These are phyloP conservation scores for Sebastes vulpes DNA, from an alignment of 2,797 vertebrate species.

Conservation along the genomic window DNA sequence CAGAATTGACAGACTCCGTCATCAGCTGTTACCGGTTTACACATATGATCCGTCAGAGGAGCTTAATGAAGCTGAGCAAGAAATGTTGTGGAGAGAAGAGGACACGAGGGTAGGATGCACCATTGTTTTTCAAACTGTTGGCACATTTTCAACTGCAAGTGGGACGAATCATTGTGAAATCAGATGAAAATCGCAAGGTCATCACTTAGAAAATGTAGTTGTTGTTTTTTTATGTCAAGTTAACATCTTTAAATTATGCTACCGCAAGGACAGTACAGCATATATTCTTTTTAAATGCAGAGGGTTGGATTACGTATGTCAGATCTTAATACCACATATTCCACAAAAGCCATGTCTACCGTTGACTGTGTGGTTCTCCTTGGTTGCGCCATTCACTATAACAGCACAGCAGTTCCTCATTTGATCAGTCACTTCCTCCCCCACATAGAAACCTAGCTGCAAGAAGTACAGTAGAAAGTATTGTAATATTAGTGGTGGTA, in stretches of 20 bases:
- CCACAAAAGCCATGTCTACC: neutral
- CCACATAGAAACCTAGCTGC: neutral
- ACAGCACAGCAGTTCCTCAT: constrained; percentile 30
- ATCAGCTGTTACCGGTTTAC: constrained; percentile 95
- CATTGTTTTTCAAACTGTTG: neutral
- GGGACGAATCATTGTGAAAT: neutral
- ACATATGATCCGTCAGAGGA: constrained; percentile 95
- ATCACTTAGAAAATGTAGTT: neutral
- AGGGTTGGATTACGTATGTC: neutral
- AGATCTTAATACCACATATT: neutral
- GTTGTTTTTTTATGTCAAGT: neutral
- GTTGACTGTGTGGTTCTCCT: neutral
- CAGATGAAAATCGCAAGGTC: neutral
- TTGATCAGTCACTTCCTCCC: constrained; percentile 31
- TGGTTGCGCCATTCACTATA: constrained; percentile 13
- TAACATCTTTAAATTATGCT: neutral
- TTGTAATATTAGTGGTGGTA: neutral
- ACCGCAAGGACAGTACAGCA: neutral
- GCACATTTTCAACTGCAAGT: neutral
- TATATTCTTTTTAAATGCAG: neutral
- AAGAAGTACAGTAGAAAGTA: neutral
- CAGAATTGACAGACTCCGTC: constrained; percentile 93
- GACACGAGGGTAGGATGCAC: constrained; percentile 88
- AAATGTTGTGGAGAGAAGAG: constrained; percentile 91
- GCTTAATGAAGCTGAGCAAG: constrained; percentile 93